phyloP scores from a whole-genome alignment of 2,797 vertebrate genomes.

The Betta splendens region DNA sequence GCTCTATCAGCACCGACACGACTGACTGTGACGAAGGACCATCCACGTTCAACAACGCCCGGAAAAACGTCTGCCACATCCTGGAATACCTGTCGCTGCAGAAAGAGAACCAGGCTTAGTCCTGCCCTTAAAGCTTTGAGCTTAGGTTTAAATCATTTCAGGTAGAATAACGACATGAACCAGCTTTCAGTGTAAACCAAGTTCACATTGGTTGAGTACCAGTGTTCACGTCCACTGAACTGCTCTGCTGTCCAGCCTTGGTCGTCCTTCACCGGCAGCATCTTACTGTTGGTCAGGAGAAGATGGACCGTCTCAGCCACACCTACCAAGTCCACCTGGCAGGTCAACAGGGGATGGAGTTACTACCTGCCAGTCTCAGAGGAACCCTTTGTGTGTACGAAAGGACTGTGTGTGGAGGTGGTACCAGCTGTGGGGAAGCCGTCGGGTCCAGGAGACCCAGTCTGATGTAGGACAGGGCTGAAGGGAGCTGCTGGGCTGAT shows the following conservation, averaged over 20 bases:
- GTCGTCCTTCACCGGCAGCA: slow-evolving; percentile 15
- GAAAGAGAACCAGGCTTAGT: not conserved
- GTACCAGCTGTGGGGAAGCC: slow-evolving; percentile 67
- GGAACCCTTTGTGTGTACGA: not conserved
- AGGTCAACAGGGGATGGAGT: not conserved
- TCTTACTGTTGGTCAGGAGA: slow-evolving; percentile 43
- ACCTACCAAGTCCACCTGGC: slow-evolving; percentile 50
- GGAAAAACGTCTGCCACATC: slow-evolving; percentile 41
- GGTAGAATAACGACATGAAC: too few relatives aligned
- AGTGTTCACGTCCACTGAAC: slow-evolving; percentile 20
- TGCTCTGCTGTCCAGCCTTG: slow-evolving; percentile 33
- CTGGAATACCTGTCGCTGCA: slow-evolving; percentile 1
- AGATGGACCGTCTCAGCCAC: slow-evolving; percentile 48
- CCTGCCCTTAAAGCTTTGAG: too few relatives aligned
- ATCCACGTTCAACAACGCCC: slow-evolving; percentile 26
- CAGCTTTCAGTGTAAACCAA: not conserved
- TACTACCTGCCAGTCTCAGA: not conserved
- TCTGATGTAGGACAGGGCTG: slow-evolving; percentile 58
- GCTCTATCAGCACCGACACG: slow-evolving; percentile 34
- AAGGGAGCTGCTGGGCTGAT: slow-evolving; percentile 33
- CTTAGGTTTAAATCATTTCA: too few relatives aligned
- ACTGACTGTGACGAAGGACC: not conserved
- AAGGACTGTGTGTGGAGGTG: not conserved
- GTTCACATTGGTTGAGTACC: slow-evolving; percentile 1
- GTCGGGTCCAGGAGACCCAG: slow-evolving; percentile 58